Evolutionary conservation across 1,140 invertebrate genomes (phyloP), one percentile per base, ranked within the genome.

Genomic region (Zaprionus gabonicus): DNA sequence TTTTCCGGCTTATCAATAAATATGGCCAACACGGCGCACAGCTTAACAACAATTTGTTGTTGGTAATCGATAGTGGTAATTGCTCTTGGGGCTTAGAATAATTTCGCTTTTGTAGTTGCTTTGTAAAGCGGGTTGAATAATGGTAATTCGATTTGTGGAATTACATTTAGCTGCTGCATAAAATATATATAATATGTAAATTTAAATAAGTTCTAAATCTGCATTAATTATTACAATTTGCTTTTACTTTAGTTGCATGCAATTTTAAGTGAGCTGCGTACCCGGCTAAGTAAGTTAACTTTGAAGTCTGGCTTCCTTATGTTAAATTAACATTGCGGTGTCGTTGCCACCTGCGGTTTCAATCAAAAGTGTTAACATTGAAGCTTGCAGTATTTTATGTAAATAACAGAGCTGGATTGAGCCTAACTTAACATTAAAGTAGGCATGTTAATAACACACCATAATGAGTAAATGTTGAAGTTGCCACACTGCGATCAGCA

Each of bases 21-120:
- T 49, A 20, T 49, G 46, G 20, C 20, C 46, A 51, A 46, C 10
- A 51, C 46, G 10, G 46, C 17, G 38, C 46, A 20, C 6, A 49
- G 46, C 46, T 51, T 51, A 51, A 25, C 46, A 12, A 51, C 46
- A 51, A 51, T 51, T 51, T 51, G 46, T 46, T 46, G n/a, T 13
- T 23, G 20, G 46, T 20, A 51, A 51, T 51, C 46, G 46, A 51
- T 51, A 51, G 3, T 23, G 46, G 25, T 51, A 51, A 51, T 51
- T 51, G 20, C 20, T 25, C 12, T 51, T 51, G 46, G 20, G 17
- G 20, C 46, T 23, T 25, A 46, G 41, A 46, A 9, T 17, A 17
- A 17, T 17, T 46, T 46, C 9, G 41, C n/a, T 34, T 34, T 10
- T 34, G 31, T 9, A 34, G 31, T 34, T 34, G 31, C 41, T 46